Percentiles rank a stretch among this genome's conserved stretches.
Evolutionary conservation across 37 sponge, comb jelly and placozoan species (phyloP).

Genomic region (Ephydatia muelleri): DNA sequence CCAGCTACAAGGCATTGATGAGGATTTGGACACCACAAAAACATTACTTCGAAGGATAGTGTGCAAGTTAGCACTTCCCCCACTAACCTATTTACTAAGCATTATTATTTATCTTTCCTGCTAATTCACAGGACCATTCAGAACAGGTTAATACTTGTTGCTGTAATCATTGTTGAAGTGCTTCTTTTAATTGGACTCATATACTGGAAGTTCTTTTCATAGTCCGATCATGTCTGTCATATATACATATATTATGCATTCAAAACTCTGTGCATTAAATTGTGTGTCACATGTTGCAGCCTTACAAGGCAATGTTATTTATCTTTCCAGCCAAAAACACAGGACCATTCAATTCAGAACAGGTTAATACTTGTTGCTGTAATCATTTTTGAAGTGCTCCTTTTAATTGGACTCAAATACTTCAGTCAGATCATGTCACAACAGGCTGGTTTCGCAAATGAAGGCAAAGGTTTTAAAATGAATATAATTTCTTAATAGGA

Average conservation of each 20-base stretch:
- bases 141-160: slow-evolving; percentile 67
- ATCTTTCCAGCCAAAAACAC: neutral
- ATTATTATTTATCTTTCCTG: neutral
- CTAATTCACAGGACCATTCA: slow-evolving; percentile 47
- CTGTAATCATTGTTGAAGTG: slow-evolving; percentile 71
- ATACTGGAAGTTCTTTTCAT: slow-evolving; percentile 65
- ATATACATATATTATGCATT: neutral
- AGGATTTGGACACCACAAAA: slow-evolving; percentile 37
- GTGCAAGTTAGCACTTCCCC: slow-evolving; percentile 56
- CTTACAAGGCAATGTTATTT: neutral
- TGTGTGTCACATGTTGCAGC: no score
- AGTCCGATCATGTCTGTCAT: slow-evolving; percentile 13
- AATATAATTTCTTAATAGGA: no score
- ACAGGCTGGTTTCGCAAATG: no score
- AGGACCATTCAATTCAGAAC: slow-evolving; percentile 71
- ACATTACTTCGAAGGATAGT: slow-evolving; percentile 49
- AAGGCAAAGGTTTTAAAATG: no score
- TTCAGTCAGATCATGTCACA: slow-evolving; percentile 16
- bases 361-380: slow-evolving; percentile 62
- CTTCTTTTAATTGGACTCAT: slow-evolving; percentile 56
- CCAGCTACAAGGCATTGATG: slow-evolving; percentile 51
- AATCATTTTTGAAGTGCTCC: slow-evolving; percentile 66
- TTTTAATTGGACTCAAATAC: slow-evolving; percentile 57
- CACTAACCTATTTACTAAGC: neutral
- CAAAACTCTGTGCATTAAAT: neutral